Base-by-base conservation (phyloP, 2,797 vertebrate species). In the Clarias fuscus region DNA sequence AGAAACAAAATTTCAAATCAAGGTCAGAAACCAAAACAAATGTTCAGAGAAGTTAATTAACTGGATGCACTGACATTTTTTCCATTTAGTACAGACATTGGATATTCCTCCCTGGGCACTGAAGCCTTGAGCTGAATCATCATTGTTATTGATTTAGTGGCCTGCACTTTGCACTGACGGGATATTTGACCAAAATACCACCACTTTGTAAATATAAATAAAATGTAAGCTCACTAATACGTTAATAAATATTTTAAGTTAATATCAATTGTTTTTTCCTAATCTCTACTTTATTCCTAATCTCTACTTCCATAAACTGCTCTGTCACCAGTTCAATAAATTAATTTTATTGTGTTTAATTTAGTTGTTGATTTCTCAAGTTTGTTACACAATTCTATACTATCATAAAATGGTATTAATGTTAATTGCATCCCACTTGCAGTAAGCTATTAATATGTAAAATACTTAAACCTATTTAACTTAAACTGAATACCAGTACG, bases 91-190 rank as follows among this genome's bases (percentile, higher is more conserved):
- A 14, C 5, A 75, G 43, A 75, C 61, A 48, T 18, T 14, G 43
- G 78, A 40, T 62, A 59, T 43, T 43, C 17, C 37, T 65, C 5
- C 7, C 33, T 48, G 37, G 14, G 24, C 14, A n/a, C 13, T 30
- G 6, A 65, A 43, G 33, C 14, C 59, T 48, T 24, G n/a, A 82
- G 80, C 67, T 40, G 56, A 22, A 59, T 59, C 48, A 72, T 20
- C 40, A n/a, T 71, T 53, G 27, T 53, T 83, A 83, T 83, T 58
- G 81, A 71, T 83, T 71, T 22, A 14, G 43, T 59, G n/a, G 40
- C 43, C 2, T 67, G 7, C 3, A 17, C n/a, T 68, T 64, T 22
- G 14, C n/a, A 20, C 43, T 22, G 40, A 65, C 13, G 2, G 30
- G 20, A 68, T 56, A 15, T 53, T 48, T 33, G 40, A 59, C n/a